A percentile compares a stretch with the other conserved stretches of the same genome.
phyloP scores from a whole-genome alignment of 2,113 vertebrate species.

The Rhynchomys soricoides region DNA sequence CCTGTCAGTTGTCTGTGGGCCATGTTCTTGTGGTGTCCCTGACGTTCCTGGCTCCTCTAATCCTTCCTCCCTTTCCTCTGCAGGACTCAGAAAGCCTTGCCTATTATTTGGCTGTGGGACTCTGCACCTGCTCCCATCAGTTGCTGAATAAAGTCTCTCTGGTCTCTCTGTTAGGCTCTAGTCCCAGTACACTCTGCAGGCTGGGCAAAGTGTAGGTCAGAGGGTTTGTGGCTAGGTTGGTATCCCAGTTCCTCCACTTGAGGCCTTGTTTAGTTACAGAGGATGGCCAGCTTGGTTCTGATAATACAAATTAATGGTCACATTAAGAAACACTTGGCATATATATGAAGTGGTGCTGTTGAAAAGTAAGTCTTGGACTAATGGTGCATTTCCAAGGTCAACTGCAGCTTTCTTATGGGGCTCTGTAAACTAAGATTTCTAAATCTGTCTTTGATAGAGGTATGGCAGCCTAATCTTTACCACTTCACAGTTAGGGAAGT shows the following conservation, averaged over 20 bases:
- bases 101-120: background rate
- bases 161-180: background rate
- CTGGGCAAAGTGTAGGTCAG: background rate
- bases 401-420: background rate
- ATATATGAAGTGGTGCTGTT: background rate
- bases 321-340: slow-evolving; percentile 44
- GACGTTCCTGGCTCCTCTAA: background rate
- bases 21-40: background rate
- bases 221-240: background rate
- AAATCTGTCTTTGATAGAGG: background rate
- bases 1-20: background rate
- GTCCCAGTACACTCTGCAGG: background rate
- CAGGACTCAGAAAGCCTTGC: background rate
- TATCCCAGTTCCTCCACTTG: background rate
- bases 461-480: slow-evolving; percentile 6
- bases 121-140: background rate
- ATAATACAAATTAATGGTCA: slow-evolving; percentile 34
- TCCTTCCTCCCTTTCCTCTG: background rate
- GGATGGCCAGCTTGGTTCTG: background rate
- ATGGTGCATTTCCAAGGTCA: slow-evolving; percentile 20
- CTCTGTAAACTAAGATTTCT: slow-evolving; percentile 34
- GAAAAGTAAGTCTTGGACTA: slow-evolving; percentile 35
- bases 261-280: background rate
- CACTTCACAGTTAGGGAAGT: background rate
- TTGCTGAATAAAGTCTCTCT: background rate